Evolutionary conservation across 2,888 invertebrate species (phyloP), one percentile per base, ranked within the genome.

Genomic region (Vanessa cardui): DNA sequence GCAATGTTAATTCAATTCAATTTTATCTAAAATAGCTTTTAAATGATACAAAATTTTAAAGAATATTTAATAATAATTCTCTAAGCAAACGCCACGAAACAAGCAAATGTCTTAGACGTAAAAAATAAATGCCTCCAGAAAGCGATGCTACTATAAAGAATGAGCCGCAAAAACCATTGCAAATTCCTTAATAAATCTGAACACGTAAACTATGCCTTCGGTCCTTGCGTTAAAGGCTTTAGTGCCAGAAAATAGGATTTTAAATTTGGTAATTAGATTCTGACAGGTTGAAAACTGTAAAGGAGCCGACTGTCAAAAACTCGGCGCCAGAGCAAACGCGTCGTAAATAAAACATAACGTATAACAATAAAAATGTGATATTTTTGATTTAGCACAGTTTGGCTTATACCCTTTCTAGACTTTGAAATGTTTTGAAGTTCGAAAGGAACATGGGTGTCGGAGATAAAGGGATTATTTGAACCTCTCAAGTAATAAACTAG

Each of bases 271-370:
- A 91, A 92, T 92, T 90, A 90, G 89, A 91, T 91, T 91, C 90
- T 87, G 90, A 89, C 90, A 90, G 89, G 83, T 88, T 83, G 87
- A 84, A 84, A 84, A 84, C 83, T 81, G 83, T 89, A 92, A 92
- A 92, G 89, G 85, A 77, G 82, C 90, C 91, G 91, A 86, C 88
- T 90, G 90, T 90, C 90, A 89, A 89, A 87, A 88, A 85, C 81
- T 78, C 87, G 92, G 90, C 91, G 90, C 90, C 90, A 86, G 79
- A 76, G 81, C 79, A 82, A 80, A 80, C 80, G 83, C 78, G 88
- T 78, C 80, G 84, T 86, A 88, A 89, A 89, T 86, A 89, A 90
- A 89, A 84, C 83, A 84, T 77, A 80, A 76, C 74, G 69, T 74
- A 77, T 73, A 82, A 75, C 73, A 79, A 78, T 76, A 83, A 84